Percentiles rank a stretch among this genome's conserved stretches.
Evolutionary conservation across 2,797 vertebrate species (phyloP).

Genomic region (Periophthalmus magnuspinnatus): DNA sequence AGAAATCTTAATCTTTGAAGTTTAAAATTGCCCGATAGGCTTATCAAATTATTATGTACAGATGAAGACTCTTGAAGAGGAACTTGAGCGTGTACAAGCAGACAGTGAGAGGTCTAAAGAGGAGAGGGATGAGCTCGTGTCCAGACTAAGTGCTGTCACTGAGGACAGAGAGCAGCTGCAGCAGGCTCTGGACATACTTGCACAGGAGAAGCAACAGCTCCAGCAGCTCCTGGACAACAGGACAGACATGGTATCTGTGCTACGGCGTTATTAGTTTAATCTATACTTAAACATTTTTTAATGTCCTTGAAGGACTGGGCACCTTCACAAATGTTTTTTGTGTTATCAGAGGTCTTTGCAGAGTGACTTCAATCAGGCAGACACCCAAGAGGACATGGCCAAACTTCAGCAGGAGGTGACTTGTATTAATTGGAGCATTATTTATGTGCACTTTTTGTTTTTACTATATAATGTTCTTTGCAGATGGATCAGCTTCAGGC

Average conservation of each 20-base stretch:
- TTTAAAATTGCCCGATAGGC: no score
- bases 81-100: constrained; percentile 9
- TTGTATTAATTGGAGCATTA: no score
- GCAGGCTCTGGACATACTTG: constrained; percentile 51
- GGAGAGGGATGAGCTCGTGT: constrained; percentile 45
- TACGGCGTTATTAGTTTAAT: no score
- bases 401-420: constrained; percentile 23
- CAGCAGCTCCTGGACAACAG: constrained; percentile 59
- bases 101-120: neutral
- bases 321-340: no score
- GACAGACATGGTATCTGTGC: constrained; percentile 29
- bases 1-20: no score
- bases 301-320: neutral
- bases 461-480: no score
- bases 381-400: neutral
- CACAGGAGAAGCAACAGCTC: constrained; percentile 69
- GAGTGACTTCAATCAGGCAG: constrained; percentile 8
- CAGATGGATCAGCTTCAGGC: constrained; percentile 17
- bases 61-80: neutral
- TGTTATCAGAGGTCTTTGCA: neutral
- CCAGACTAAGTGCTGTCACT: constrained; percentile 58
- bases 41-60: neutral
- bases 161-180: constrained; percentile 77
- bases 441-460: no score
- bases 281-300: neutral